Evolutionary conservation across 1,140 invertebrate genomes (phyloP).

Genomic region (Acromyrmex echinatior): DNA sequence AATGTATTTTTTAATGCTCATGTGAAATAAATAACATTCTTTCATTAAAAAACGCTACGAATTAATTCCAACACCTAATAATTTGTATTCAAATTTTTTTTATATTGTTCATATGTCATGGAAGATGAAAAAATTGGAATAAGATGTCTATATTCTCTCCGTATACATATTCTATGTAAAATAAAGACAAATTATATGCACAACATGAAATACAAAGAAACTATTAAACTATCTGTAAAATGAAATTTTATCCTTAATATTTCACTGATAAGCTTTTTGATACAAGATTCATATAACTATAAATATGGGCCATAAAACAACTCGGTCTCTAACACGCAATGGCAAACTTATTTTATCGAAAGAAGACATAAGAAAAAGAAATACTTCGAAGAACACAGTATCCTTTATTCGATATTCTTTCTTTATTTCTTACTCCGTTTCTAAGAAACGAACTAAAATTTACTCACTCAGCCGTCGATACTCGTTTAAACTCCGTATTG

Average conservation of each 20-base stretch:
- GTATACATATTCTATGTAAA: neutral
- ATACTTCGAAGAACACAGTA: neutral
- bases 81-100: neutral
- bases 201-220: neutral
- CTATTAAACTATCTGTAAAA: neutral
- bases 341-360: constrained; percentile 17
- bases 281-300: neutral
- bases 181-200: neutral
- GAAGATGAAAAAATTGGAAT: neutral
- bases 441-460: neutral
- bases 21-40: no score
- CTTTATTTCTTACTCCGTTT: neutral
- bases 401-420: neutral
- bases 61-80: no score
- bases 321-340: neutral
- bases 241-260: neutral
- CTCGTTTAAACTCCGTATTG: neutral
- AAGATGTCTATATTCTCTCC: neutral
- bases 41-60: no score
- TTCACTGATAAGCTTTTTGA: neutral
- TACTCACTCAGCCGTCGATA: neutral
- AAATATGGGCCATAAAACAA: neutral
- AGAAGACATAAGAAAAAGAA: neutral
- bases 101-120: neutral
- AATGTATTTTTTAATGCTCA: no score